Base-by-base conservation (phyloP, 2,797 vertebrate genomes). In the Diplodus sargus region DNA sequence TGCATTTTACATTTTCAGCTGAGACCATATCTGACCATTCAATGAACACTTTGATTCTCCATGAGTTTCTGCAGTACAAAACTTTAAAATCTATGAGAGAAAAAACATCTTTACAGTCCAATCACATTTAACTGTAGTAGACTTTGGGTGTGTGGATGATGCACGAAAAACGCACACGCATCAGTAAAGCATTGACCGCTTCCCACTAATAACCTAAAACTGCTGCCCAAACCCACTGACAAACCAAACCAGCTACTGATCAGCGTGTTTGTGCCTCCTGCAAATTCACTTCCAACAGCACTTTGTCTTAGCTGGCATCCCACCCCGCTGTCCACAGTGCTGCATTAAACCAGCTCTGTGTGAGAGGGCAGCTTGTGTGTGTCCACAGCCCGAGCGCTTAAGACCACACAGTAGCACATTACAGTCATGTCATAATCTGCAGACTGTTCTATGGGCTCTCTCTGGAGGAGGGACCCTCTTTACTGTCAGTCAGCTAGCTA, bases 151-250 rank as follows among this genome's bases (percentile, higher is more conserved):
- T 72, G 85, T 60, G 68, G 59, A 73, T 66, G 60, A 83, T 58
- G 70, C 61, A 70, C 45, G 57, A 68, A 68, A 86, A 74, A 77
- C 49, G 6, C 6, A 87, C 68, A 78, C 23, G 73, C 76, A 81
- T 82, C 80, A 79, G 45, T 59, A 70, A 63, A 84, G 70, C 39
- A 22, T 68, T 62, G 74, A 70, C 71, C 81, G 70, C 61, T 86
- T 52, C 73, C 79, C 76, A 81, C 73, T 74, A 84, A 86, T 81
- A 74, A 77, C 80, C 57, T 74, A 20, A 80, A 77, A 74, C 67
- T 82, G 72, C 78, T 39, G 69, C 74, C 79, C 79, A 89, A 91
- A 92, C 79, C 85, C 88, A 89, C 82, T 83, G 79, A 86, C 70
- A 79, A 81, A 89, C 87, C 87, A 75, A 78, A 81, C 51, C 83